Evolutionary conservation across 2,113 vertebrate genomes (phyloP), one percentile per base, ranked within the genome.

Genomic region (Gymnocephalus cernua): DNA sequence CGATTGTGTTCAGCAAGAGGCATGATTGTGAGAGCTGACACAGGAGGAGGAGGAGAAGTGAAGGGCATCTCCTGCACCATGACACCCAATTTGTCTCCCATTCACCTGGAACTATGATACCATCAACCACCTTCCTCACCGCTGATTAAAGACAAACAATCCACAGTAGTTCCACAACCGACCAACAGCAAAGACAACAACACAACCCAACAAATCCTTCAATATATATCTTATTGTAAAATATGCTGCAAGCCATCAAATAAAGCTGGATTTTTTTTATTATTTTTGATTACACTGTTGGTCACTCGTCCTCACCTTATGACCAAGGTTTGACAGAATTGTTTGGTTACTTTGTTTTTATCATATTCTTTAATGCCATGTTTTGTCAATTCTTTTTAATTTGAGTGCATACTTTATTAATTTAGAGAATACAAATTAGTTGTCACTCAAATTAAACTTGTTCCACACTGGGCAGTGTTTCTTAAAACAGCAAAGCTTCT

Each of bases 61-160:
- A 88, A 88, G 84, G 90, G 77, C 87, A 89, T 76, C 87, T 87
- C 64, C 76, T 53, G 41, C 65, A 56, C 38, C 74, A 73, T 61
- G 25, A 63, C 27, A 61, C 21, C 53, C 67, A 86, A 76, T 90
- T 82, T 86, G 82, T 87, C 77, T 85, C 61, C 77, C 69, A 62
- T 69, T 64, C 58, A 56, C 44, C 73, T 62, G 54, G 15, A 75
- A 48, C 66, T 27, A n/a, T 27, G 86, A 82, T 80, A 81, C 66
- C 57, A 87, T 88, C 84, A 82, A 11, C 54, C 56, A 19, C 19
- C 44, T 41, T 18, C 21, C 54, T 64, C 38, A 11, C 64, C 13
- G 71, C 44, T 56, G 63, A 85, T 83, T 80, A 56, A 51, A 74
- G 27, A 47, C 72, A 57, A 70, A 73, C 41, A 53, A 48, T 6